Base-by-base conservation (phyloP, 1,140 invertebrate genomes). In the Ruditapes philippinarum region DNA sequence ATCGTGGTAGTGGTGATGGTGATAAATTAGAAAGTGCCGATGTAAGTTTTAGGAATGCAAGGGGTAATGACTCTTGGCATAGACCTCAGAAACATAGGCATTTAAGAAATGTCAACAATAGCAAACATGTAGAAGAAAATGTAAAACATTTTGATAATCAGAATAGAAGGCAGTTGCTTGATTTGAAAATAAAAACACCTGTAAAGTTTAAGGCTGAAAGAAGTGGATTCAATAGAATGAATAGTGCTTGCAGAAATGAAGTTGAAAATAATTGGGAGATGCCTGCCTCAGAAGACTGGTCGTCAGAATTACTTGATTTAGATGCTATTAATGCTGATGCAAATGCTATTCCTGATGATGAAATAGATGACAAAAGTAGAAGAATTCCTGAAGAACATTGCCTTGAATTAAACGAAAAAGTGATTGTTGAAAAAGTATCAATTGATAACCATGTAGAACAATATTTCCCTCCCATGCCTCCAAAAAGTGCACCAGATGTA, bases 271-370 rank as follows among this genome's bases (percentile, higher is more conserved):
- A 11, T 14, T 51, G 31, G 74, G 36, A 33, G 28, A 22, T 78
- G 49, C 74, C 42, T 14, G 49, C 54, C 3, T 51, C 42, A 51
- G 74, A 78, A 49, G 74, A 78, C 31, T 78, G 74, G 74, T 3
- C 17, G 31, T 54, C 42, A 51, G 74, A 78, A 33, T 51, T 76
- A 19, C 3, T 51, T 25, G 45, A 76, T n/a, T 31, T 36, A 0
- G 45, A 54, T 22, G 45, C 22, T 49, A 28, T 28, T 9, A 62
- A 62, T n/a, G 25, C 25, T 62, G 57, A 62, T 28, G 9, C n/a
- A 7, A 11, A 14, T 28, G 22, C 4, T 28, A 62, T 28, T 28
- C 5, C 5, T 62, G 25, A 62, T 62, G 7, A 7, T 7, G 19
- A 5, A 11, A 3, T 3, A 7, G 4, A 22, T 11, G 19, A 57